Evolutionary conservation across 2,888 invertebrate genomes (phyloP).

Genomic region (Drosophila barbarae): DNA sequence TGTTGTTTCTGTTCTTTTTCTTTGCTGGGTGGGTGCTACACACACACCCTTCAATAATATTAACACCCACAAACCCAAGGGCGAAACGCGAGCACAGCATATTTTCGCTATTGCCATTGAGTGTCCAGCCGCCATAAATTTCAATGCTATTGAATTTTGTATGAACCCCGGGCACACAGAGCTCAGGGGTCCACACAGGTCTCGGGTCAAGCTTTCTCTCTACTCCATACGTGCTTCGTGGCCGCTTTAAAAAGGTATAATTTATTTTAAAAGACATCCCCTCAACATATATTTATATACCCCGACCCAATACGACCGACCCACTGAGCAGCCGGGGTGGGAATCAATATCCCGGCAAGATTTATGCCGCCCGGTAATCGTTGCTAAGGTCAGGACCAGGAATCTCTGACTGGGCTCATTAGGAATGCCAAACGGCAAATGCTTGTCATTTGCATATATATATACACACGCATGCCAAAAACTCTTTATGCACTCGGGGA

Average conservation of each 20-base stretch:
- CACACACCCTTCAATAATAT: slow-evolving; percentile 48
- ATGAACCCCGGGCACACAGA: slow-evolving; percentile 50
- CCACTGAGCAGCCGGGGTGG: slow-evolving; percentile 22
- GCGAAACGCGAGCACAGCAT: slow-evolving; percentile 55
- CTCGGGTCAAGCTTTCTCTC: slow-evolving; percentile 35
- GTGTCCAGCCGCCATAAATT: slow-evolving; percentile 74
- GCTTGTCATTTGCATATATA: slow-evolving; percentile 68
- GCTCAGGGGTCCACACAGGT: slow-evolving; percentile 24
- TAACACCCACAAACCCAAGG: slow-evolving; percentile 50
- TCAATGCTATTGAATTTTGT: slow-evolving; percentile 72
- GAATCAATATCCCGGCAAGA: slow-evolving; percentile 68
- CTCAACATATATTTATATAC: slow-evolving; percentile 44
- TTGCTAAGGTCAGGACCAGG: slow-evolving; percentile 55
- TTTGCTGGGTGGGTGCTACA: not conserved
- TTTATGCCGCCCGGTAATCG: slow-evolving; percentile 71
- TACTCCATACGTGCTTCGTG: slow-evolving; percentile 51
- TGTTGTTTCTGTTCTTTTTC: slow-evolving; percentile 1
- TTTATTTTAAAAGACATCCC: slow-evolving; percentile 69
- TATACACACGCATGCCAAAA: slow-evolving; percentile 37
- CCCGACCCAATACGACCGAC: slow-evolving; percentile 1
- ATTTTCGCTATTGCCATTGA: slow-evolving; percentile 57
- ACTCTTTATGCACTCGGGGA: slow-evolving; percentile 48
- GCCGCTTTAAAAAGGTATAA: slow-evolving; percentile 71
- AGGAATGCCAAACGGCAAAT: slow-evolving; percentile 71
- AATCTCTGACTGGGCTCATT: slow-evolving; percentile 59